These are phyloP conservation scores for Sebastes variabilis DNA, from an alignment of 2,797 vertebrate species.

Conservation along the genomic window DNA sequence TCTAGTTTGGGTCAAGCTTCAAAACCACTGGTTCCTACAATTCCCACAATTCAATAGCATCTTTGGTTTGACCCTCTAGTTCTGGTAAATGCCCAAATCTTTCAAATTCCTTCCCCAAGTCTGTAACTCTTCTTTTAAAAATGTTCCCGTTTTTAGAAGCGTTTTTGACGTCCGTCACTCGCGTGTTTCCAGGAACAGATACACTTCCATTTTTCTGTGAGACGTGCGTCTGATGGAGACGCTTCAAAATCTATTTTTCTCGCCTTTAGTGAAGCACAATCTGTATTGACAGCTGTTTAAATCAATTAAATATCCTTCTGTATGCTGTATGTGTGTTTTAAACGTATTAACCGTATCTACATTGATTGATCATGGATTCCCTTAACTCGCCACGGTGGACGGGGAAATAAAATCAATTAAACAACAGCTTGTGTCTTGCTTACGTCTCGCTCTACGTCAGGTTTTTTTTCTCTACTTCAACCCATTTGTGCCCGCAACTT, in stretches of 20 bases:
- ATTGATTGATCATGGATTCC: background rate
- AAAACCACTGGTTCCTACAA: background rate
- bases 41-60: too few species aligned
- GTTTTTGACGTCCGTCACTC: background rate
- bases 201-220: background rate
- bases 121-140: background rate
- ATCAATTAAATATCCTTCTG: background rate
- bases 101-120: background rate
- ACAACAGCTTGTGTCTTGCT: background rate
- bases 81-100: background rate
- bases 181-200: background rate
- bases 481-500: too few species aligned
- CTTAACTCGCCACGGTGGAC: background rate
- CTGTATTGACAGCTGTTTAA: background rate
- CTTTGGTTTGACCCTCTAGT: background rate
- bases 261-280: background rate
- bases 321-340: background rate
- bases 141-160: background rate
- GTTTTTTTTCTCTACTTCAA: too few species aligned
- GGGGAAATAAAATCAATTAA: background rate
- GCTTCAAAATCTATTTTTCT: background rate
- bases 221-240: background rate
- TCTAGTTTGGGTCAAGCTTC: background rate
- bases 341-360: background rate
- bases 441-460: background rate